Evolutionary conservation across 2,797 vertebrate species (phyloP).

Genomic region (Monodelphis domestica): DNA sequence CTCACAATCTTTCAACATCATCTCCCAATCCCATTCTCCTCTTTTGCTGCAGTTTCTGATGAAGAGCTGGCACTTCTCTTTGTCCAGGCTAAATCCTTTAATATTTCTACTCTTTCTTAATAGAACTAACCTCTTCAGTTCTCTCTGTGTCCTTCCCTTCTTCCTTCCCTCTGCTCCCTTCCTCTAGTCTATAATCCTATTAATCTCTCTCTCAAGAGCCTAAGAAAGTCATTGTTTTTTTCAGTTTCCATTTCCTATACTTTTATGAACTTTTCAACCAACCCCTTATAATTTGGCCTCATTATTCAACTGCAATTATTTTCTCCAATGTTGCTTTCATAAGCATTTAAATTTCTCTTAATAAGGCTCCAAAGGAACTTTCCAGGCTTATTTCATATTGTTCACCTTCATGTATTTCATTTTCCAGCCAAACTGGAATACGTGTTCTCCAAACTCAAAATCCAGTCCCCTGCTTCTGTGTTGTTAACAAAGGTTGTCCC

Average conservation of each 20-base stretch:
- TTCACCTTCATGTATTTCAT: not conserved
- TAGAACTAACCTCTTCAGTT: not conserved
- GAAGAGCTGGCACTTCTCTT: not conserved
- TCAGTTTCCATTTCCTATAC: not conserved
- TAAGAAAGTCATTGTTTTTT: not conserved
- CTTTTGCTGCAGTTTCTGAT: not conserved
- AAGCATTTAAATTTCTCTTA: not conserved
- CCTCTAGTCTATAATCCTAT: not conserved
- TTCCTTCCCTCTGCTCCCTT: too few species aligned
- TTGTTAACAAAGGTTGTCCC: not conserved
- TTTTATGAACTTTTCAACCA: not conserved
- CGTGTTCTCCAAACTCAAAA: not conserved
- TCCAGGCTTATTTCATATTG: not conserved
- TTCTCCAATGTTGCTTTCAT: not conserved
- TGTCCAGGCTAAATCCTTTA: not conserved
- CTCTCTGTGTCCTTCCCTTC: fast-evolving
- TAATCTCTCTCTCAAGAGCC: not conserved
- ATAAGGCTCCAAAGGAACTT: not conserved
- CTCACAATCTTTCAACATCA: not conserved
- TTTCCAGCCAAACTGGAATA: not conserved
- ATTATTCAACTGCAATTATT: not conserved
- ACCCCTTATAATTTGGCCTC: not conserved
- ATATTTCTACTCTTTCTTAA: not conserved
- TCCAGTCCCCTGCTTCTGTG: not conserved
- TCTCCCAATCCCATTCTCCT: not conserved